Base-by-base conservation (phyloP, 2,888 invertebrate genomes). In the Formica aserva region DNA sequence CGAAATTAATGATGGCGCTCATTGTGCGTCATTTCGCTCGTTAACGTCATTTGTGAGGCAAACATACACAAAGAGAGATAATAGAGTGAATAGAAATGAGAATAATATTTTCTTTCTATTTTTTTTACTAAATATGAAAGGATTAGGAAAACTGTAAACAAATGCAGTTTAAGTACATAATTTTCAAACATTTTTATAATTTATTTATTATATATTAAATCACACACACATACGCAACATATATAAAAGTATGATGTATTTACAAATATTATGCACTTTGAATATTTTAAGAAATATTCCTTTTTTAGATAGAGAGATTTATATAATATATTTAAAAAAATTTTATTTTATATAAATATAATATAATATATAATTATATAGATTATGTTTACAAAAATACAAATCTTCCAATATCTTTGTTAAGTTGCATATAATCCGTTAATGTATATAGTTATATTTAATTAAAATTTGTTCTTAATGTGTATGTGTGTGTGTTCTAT, bases 1-100 rank as follows among this genome's bases (percentile, higher is more conserved):
- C 29, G 77, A 77, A 67, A 77, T 77, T 77, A 77, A 77, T n/a
- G 77, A 55, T 55, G 55, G 67, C n/a, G 38, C 67, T 57, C 67
- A 66, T 77, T 55, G 55, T 55, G 48, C 26, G n/a, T 65, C 35
- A 26, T n/a, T 35, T 26, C 35, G 66, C 52, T 77, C 29, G 55
- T 77, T 66, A 77, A 67, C n/a, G 41, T 69, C 57, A 69, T 67
- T 76, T 69, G 38, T 57, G 29, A 41, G n/a, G 35, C n/a, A 15
- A 77, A 77, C 15, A 52, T 13, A 66, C 48, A 77, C n/a, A 78
- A 15, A 22, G 29, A 69, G 22, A 57, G 32, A 55, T 29, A 77
- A 13, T 4, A 35, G 52, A 67, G n/a, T n/a, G 6, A 66, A 22
- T 63, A 18, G 55, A 77, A 57, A 67, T 66, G 22, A 29, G 4